Percentiles rank a stretch among this genome's conserved stretches.
Conservation (phyloP, 2,797 vertebrate genomes). For the Delichon dasypus region DNA sequence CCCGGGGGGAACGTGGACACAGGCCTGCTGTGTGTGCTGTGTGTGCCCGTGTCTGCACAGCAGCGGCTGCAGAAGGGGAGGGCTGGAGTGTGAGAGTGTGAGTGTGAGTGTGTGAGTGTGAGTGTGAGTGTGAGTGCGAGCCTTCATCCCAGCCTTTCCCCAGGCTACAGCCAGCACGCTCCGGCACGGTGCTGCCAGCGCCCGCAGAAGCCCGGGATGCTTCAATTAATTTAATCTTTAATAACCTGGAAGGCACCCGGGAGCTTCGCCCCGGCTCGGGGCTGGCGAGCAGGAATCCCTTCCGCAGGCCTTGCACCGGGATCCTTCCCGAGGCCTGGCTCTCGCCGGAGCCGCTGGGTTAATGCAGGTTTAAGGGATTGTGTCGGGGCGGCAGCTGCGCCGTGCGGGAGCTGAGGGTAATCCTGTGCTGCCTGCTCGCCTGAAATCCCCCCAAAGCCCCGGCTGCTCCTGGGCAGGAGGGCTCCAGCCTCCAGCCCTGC, state of each 20-base stretch:
- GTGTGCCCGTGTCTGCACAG: background rate
- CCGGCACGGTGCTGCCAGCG: background rate
- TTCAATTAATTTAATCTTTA: background rate
- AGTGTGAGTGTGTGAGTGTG: background rate
- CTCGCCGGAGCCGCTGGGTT: background rate
- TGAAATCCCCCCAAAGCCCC: background rate
- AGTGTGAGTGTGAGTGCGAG: background rate
- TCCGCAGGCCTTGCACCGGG: background rate
- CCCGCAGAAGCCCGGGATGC: background rate
- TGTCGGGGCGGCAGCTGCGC: background rate
- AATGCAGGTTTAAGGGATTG: background rate
- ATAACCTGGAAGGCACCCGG: rapidly evolving
- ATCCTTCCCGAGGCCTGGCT: background rate
- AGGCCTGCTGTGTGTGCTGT: background rate
- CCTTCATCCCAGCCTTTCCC: background rate
- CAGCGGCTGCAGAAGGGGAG: background rate
- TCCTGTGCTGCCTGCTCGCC: background rate
- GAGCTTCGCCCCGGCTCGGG: background rate
- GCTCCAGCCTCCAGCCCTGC: background rate
- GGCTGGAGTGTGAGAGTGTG: background rate
- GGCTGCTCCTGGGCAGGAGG: rapidly evolving
- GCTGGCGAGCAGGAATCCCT: background rate
- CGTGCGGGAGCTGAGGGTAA: background rate
- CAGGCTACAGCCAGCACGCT: rapidly evolving
- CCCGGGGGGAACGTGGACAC: rapidly evolving